Percentiles rank a stretch among this genome's conserved stretches.
Evolutionary conservation across 2,797 vertebrate genomes (phyloP).

Genomic region (Leptodactylus fallax): DNA sequence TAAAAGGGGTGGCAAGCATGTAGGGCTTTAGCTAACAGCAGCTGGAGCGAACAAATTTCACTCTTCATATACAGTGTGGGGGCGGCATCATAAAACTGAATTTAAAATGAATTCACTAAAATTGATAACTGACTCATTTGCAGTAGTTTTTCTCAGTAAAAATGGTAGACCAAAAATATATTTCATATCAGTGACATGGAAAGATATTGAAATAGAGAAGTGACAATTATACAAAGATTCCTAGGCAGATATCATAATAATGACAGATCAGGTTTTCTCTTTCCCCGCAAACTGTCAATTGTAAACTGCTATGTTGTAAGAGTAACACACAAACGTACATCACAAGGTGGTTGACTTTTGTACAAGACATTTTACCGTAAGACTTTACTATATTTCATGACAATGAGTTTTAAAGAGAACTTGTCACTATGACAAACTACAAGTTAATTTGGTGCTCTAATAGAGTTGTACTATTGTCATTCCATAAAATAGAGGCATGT

Average conservation of each 20-base stretch:
- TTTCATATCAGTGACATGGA: background rate
- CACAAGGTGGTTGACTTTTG: background rate
- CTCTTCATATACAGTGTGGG: constrained; percentile 39
- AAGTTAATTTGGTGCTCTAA: background rate
- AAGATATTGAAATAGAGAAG: constrained; percentile 13
- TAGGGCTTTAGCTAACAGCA: constrained; percentile 30
- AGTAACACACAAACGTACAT: background rate
- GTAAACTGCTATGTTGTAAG: background rate
- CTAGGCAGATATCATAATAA: constrained; percentile 2
- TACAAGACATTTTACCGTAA: background rate
- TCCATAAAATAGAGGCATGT: too few species aligned
- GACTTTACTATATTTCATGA: background rate
- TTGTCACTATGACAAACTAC: background rate
- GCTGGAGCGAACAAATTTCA: constrained; percentile 45
- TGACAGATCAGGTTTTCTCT: constrained; percentile 4
- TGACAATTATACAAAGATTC: constrained; percentile 5
- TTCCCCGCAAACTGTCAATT: background rate
- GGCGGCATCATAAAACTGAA: constrained; percentile 56
- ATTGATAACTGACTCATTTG: constrained; percentile 57
- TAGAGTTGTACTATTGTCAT: too few species aligned
- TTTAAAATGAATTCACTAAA: constrained; percentile 55
- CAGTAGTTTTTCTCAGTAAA: background rate
- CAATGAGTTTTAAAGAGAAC: background rate
- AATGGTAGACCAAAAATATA: background rate
- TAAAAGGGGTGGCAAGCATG: background rate